Evolutionary conservation across 2,888 invertebrate genomes (phyloP).

Genomic region (Chydorus sphaericus): DNA sequence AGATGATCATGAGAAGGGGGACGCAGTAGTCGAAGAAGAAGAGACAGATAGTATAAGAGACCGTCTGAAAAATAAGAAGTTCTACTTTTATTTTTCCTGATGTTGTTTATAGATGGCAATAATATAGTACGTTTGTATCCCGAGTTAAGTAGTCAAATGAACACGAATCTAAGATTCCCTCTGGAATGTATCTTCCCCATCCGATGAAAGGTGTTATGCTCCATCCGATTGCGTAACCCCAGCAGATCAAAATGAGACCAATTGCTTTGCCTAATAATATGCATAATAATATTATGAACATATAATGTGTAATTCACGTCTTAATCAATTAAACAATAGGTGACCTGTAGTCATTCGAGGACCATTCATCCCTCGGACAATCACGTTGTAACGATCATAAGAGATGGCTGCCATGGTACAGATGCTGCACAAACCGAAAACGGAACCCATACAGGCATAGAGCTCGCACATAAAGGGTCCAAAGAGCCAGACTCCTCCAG

Average conservation of each 20-base stretch:
- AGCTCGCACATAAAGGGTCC: slow-evolving; percentile 26
- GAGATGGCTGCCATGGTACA: slow-evolving; percentile 30
- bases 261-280: slow-evolving; percentile 16
- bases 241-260: slow-evolving; percentile 15
- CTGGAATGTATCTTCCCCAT: slow-evolving; percentile 34
- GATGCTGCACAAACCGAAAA: slow-evolving; percentile 32
- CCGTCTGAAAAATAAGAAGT: too few relatives aligned
- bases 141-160: slow-evolving; percentile 37
- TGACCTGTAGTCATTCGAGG: slow-evolving; percentile 9
- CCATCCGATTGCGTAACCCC: slow-evolving; percentile 18
- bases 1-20: slow-evolving; percentile 40
- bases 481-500: slow-evolving; percentile 26
- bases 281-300: too few relatives aligned
- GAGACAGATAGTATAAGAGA: slow-evolving; percentile 17
- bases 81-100: not conserved
- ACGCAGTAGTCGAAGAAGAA: slow-evolving; percentile 34
- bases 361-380: slow-evolving; percentile 25
- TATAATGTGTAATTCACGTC: not conserved
- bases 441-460: slow-evolving; percentile 29
- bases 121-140: not conserved
- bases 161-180: slow-evolving; percentile 37
- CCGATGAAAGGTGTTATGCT: slow-evolving; percentile 34
- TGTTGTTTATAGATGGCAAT: not conserved
- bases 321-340: not conserved
- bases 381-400: slow-evolving; percentile 31